A percentile compares a stretch with the other conserved stretches of the same genome.
Evolutionary conservation across 2,797 vertebrate species (phyloP).

Genomic region (Gastrophryne carolinensis): DNA sequence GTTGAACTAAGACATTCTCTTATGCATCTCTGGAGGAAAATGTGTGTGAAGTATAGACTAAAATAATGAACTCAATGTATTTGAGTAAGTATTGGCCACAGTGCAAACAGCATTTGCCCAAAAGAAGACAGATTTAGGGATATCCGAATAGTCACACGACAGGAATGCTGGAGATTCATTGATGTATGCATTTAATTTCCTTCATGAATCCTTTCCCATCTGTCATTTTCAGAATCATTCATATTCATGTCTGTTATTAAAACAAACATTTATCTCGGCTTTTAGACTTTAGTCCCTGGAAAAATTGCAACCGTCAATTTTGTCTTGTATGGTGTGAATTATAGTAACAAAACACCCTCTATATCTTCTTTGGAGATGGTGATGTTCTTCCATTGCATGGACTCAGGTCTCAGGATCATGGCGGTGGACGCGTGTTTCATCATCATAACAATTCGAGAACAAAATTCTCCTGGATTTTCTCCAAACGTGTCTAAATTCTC

Average conservation of each 20-base stretch:
- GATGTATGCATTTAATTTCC: slow-evolving; percentile 22
- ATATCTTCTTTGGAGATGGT: too few relatives aligned
- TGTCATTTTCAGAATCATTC: slow-evolving; percentile 26
- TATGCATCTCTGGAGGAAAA: neutral
- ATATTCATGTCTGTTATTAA: neutral
- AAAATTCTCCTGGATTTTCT: too few relatives aligned
- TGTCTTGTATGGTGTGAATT: too few relatives aligned
- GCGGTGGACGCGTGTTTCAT: too few relatives aligned
- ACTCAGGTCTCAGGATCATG: too few relatives aligned
- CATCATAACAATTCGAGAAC: too few relatives aligned
- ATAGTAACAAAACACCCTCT: too few relatives aligned
- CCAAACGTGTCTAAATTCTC: too few relatives aligned
- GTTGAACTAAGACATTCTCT: neutral
- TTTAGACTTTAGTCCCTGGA: neutral
- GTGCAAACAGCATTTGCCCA: neutral
- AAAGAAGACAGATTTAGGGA: slow-evolving; percentile 9
- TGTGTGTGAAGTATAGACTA: neutral
- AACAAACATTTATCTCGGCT: neutral
- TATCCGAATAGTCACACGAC: slow-evolving; percentile 9
- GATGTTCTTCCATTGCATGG: too few relatives aligned
- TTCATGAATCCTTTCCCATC: slow-evolving; percentile 25
- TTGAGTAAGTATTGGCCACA: neutral
- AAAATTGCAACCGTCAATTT: too few relatives aligned
- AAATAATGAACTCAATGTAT: neutral
- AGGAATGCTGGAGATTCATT: slow-evolving; percentile 30